Conservation (phyloP, 2,888 invertebrate genomes). For the Dryobota labecula region DNA sequence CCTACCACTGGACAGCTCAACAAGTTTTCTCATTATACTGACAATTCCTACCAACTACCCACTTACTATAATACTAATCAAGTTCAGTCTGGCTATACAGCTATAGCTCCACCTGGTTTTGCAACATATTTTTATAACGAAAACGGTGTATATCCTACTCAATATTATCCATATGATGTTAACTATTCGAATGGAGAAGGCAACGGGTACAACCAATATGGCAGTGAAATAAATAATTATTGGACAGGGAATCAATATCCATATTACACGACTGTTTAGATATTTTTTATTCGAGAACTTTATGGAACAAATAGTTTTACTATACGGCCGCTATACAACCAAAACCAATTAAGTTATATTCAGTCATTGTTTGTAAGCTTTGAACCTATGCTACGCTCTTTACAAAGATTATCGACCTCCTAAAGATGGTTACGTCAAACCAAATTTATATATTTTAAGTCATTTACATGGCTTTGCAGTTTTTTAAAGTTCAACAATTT, state of each 20-base stretch:
- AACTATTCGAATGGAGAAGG: constrained; percentile 37
- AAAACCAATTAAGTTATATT: constrained; percentile 12
- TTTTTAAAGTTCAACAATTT: not conserved
- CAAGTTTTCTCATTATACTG: constrained; percentile 15
- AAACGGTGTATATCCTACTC: constrained; percentile 70
- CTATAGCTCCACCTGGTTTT: constrained; percentile 12
- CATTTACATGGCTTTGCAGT: not conserved
- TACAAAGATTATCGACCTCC: not conserved
- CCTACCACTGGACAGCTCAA: constrained; percentile 6
- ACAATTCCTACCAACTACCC: constrained; percentile 53
- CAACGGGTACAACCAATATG: constrained; percentile 49
- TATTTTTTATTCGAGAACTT: not conserved
- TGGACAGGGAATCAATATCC: constrained; percentile 37
- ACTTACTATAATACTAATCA: constrained; percentile 32
- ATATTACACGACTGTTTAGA: constrained; percentile 38
- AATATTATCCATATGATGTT: constrained; percentile 71
- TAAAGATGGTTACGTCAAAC: not conserved
- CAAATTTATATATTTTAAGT: not conserved
- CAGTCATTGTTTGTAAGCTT: not conserved
- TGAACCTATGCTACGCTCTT: constrained; percentile 1
- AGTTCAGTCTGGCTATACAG: constrained; percentile 6
- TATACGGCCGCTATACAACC: not conserved
- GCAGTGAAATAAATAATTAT: constrained; percentile 38
- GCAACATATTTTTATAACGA: constrained; percentile 60
- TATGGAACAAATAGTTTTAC: not conserved